Evolutionary conservation across 2,888 invertebrate genomes (phyloP), one percentile per base, ranked within the genome.

Genomic region (Nymphalis polychloros): DNA sequence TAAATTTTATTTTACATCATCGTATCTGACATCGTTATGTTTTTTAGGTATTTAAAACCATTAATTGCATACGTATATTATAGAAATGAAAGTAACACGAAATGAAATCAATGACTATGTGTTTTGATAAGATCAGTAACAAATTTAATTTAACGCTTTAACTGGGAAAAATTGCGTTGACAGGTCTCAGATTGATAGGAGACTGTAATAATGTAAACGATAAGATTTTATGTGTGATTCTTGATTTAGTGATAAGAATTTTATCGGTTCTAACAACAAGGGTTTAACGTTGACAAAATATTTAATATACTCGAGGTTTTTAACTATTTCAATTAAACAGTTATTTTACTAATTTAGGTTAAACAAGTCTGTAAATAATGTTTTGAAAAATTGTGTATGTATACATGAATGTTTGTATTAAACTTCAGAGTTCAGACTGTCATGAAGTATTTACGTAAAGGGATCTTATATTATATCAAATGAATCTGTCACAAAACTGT

Each of bases 151-250:
- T 57, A 8, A 48, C 48, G 60, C 47, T 13, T 31, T 10, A 52
- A 35, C 41, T 57, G 27, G 41, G 57, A 57, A 35, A 57, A 57
- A 19, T 57, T n/a, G 41, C 52, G 59, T 46, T 67, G 69, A 70
- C 67, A 70, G 67, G 41, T 61, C 20, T 55, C 16, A 70, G 69
- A 70, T 70, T 70, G 67, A 67, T 69, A 69, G 63, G 49, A 50
- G 55, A 66, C 63, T 63, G 63, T 60, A 55, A 50, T 55, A 55
- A 53, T 60, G 35, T 41, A 17, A 60, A 61, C 65, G 79, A 78
- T 78, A 77, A 77, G 70, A 67, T 72, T 75, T 79, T 74, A 75
- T 77, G 79, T 83, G 77, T 79, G 79, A 80, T 82, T 84, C 81
- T 73, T 77, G 78, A 77, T 73, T 64, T 63, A 68, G 62, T 75